Evolutionary conservation across 2,797 vertebrate species (phyloP), one percentile per base, ranked within the genome.

Genomic region (Saxicola maurus): DNA sequence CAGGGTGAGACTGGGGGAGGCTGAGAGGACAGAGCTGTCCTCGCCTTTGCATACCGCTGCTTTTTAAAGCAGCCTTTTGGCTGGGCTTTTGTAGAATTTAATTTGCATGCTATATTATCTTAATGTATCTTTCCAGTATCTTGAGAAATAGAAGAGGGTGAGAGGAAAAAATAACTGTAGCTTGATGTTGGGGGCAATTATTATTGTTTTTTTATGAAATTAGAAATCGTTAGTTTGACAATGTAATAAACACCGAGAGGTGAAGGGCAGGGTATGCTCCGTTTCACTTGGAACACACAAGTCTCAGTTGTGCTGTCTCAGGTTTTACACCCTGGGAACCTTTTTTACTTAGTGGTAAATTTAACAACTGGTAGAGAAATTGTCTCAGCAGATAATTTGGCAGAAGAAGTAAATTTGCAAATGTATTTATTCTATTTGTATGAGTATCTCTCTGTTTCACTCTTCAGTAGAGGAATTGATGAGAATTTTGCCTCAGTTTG

Each of bases 11-110:
- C 74, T 57, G 64, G 72, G 60, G 88, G 88, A 88, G 72, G 92
- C 71, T 35, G 88, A 55, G 88, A 92, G 88, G 90, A 87, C 86
- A 64, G 90, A 90, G 49, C 81, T 93, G 86, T 88, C 90, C 69
- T 93, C 72, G 66, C 65, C 91, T 94, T 87, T 91, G 92, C 95
- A 94, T 94, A 95, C 94, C 53, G 5, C 87, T 82, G 73, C 94
- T 96, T 89, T 94, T 90, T 92, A 91, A 92, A 95, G 94, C 82
- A 42, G 87, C 76, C 82, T 87, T 78, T 93, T 89, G 88, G 91
- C 93, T 90, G 85, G 76, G 82, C 96, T 95, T 96, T 92, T 80
- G 91, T 94, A 91, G 92, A 89, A 88, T 69, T 94, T 94, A 81
- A 92, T 95, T 94, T 92, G 86, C 93, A 80, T 91, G 64, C 85